Percentiles rank a stretch among this genome's conserved stretches.
These are phyloP conservation scores for Conus ventricosus DNA, from an alignment of 1,140 invertebrate genomes.

Conservation along the genomic window DNA sequence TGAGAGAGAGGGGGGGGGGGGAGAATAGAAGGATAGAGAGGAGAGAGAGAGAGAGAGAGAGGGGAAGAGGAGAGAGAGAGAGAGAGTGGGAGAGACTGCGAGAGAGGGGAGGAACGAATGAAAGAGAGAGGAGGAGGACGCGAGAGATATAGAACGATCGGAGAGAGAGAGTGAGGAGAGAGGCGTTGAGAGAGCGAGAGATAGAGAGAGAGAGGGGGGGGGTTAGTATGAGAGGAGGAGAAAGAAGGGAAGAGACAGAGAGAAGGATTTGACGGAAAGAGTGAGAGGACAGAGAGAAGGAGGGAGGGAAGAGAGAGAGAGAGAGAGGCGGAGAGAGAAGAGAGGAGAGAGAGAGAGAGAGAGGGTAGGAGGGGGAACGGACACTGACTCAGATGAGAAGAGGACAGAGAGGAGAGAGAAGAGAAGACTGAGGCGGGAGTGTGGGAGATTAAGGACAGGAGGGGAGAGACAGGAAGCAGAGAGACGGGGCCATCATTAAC, in stretches of 20 bases:
- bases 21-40: too few relatives aligned
- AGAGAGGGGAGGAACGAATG: conserved; percentile 28
- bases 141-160: not conserved
- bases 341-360: not conserved
- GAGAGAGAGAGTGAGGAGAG: not conserved
- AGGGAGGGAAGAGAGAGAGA: conserved; percentile 21
- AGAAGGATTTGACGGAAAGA: not conserved
- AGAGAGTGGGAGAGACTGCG: conserved; percentile 36
- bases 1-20: not conserved
- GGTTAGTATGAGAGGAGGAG: not conserved
- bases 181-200: too few relatives aligned
- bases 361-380: too few relatives aligned
- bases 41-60: conserved; percentile 24
- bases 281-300: not conserved
- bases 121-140: not conserved
- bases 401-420: too few relatives aligned
- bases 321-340: not conserved
- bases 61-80: conserved; percentile 1
- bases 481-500: too few relatives aligned
- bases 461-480: too few relatives aligned
- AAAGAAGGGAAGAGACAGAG: not conserved
- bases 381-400: not conserved
- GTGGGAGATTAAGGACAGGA: too few relatives aligned
- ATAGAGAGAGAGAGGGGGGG: not conserved
- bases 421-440: too few relatives aligned